Evolutionary conservation across 2,113 vertebrate species (phyloP).

Genomic region (Scomber scombrus): DNA sequence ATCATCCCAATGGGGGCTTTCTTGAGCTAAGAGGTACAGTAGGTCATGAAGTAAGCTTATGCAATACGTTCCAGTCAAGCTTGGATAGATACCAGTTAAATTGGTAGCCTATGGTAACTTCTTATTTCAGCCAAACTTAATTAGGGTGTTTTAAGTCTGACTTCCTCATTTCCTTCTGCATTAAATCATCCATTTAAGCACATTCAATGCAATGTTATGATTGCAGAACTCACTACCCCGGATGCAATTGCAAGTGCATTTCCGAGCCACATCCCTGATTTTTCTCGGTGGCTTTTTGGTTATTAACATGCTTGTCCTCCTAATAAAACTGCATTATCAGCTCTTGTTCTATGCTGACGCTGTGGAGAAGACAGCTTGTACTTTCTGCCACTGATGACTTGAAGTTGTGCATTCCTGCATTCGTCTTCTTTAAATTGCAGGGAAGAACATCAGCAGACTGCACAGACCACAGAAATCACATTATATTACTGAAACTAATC

Average conservation of each 20-base stretch:
- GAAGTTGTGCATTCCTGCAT: background rate
- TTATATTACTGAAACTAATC: constrained; percentile 16
- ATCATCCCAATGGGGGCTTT: background rate
- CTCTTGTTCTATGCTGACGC: background rate
- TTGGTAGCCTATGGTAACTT: constrained; percentile 20
- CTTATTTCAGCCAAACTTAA: constrained; percentile 44
- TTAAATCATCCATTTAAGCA: constrained; percentile 24
- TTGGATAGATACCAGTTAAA: background rate
- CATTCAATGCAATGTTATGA: constrained; percentile 9
- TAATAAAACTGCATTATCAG: background rate
- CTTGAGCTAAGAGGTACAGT: background rate
- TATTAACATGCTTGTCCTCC: background rate
- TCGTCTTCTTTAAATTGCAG: constrained; percentile 2
- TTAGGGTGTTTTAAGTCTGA: constrained; percentile 23
- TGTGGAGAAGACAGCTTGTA: background rate
- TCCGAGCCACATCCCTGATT: background rate
- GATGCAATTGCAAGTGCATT: background rate
- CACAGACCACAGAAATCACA: background rate
- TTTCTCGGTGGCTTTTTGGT: too few species aligned
- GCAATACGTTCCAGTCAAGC: constrained; percentile 6
- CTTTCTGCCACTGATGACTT: background rate
- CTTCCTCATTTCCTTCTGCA: constrained; percentile 35
- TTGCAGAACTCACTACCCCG: background rate
- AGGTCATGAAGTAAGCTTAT: background rate
- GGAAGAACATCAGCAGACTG: constrained; percentile 11